phyloP scores from a whole-genome alignment of 2,113 vertebrate genomes.

The Periophthalmodon schlosseri region DNA sequence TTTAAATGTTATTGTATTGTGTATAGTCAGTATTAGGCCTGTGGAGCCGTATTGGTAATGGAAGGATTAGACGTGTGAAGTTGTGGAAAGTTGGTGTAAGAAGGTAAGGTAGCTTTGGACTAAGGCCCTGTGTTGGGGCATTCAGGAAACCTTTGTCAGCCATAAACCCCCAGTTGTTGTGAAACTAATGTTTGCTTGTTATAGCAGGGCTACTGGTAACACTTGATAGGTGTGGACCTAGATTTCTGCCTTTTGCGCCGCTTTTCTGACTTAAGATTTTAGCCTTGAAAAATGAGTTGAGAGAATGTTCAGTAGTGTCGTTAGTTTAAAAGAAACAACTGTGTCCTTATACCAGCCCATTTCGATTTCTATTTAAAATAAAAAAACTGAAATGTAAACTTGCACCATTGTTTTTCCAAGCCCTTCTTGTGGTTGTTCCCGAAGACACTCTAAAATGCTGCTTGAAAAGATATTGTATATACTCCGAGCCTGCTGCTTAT shows the following conservation, averaged over 20 bases:
- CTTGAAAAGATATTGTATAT: slow-evolving; percentile 43
- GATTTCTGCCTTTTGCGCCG: slow-evolving; percentile 52
- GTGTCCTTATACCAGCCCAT: slow-evolving; percentile 10
- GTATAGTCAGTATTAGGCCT: slow-evolving; percentile 84
- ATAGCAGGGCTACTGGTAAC: not conserved
- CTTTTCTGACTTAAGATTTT: slow-evolving; percentile 26
- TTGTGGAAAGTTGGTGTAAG: slow-evolving; percentile 41
- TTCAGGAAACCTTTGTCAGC: slow-evolving; percentile 25
- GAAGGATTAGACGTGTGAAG: slow-evolving; percentile 41
- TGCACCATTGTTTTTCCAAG: slow-evolving; percentile 7
- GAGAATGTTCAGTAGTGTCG: slow-evolving; percentile 63
- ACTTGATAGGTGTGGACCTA: slow-evolving; percentile 37
- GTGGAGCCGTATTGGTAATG: slow-evolving; percentile 56
- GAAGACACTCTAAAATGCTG: slow-evolving; percentile 39
- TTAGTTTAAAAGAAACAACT: slow-evolving; percentile 13
- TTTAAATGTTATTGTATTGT: slow-evolving; percentile 82
- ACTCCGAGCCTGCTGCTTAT: slow-evolving; percentile 44
- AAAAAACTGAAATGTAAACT: not conserved
- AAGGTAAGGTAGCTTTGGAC: slow-evolving; percentile 31
- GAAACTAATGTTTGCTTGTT: slow-evolving; percentile 10
- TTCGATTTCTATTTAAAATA: slow-evolving; percentile 17
- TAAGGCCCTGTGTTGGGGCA: slow-evolving; percentile 16
- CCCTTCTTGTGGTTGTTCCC: slow-evolving; percentile 2
- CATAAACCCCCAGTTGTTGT: slow-evolving; percentile 14
- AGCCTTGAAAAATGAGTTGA: slow-evolving; percentile 50